Base-by-base conservation (phyloP, 2,888 invertebrate species). In the Epiblema foenella region DNA sequence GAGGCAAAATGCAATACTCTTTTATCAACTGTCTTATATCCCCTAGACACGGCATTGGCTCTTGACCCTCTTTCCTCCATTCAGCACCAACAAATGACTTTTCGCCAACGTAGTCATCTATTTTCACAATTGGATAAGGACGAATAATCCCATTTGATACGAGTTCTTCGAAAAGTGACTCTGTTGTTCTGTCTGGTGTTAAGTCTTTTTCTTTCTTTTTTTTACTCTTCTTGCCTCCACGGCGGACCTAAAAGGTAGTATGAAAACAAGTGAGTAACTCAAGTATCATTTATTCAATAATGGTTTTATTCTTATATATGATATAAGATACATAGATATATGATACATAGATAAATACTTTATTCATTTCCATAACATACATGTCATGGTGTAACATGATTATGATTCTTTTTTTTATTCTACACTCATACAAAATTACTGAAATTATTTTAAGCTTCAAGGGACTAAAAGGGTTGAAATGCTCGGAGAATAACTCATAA, bases 181-280 rank as follows among this genome's bases (percentile, higher is more conserved):
- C 98, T 0, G 96, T 96, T 0, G 97, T 97, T 84, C 98, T 94
- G 83, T 99, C 98, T 0, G 97, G 97, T 0, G 99, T 99, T 63
- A 99, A 91, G 90, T 99, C 98, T 86, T 98, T 98, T 83, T 98
- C 98, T 87, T 98, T 98, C 87, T 98, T 98, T 91, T 97, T 98
- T 86, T 98, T 98, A 76, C 95, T 95, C 83, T 98, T 98, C 80
- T 98, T 98, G 0, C 97, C 97, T 33, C 96, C 96, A 15, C 97
- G 95, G 46, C 97, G 94, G 0, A 96, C 94, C 89, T 97, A 64
- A 42, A 69, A 58, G 15, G 65, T 65, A 60, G 29, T 37, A n/a
- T 20, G 56, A 54, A 46, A 65, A 66, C 57, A 42, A 20, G 2
- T 18, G 18, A 20, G 18, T 18, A 52, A 18, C 3, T 18, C n/a